Percentiles rank a stretch among this genome's conserved stretches.
Conservation (phyloP, 2,113 vertebrate genomes). For the Spea multiplicata region DNA sequence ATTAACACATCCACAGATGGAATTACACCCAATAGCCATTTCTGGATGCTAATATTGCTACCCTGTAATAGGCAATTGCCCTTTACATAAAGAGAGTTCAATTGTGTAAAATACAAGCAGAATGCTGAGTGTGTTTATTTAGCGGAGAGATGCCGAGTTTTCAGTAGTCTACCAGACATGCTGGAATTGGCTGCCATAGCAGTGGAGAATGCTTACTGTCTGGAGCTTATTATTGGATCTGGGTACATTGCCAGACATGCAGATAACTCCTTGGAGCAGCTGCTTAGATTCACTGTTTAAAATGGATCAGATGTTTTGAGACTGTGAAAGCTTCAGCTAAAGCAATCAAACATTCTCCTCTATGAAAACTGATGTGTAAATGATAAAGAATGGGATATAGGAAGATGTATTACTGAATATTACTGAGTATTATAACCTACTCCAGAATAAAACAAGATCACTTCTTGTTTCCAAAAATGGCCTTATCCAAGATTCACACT, state of each 20-base stretch:
- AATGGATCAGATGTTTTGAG: not conserved
- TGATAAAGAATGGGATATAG: no score
- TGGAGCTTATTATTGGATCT: slow-evolving; percentile 40
- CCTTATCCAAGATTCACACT: no score
- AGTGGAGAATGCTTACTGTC: slow-evolving; percentile 26
- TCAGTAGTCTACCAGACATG: slow-evolving; percentile 41
- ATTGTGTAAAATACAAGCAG: no score
- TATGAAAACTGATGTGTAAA: not conserved
- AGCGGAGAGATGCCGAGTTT: slow-evolving; percentile 19
- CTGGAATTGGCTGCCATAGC: slow-evolving; percentile 32
- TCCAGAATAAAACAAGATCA: no score
- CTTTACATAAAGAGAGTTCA: no score
- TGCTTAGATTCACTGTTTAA: slow-evolving; percentile 15
- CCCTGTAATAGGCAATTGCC: no score
- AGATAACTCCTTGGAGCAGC: slow-evolving; percentile 36
- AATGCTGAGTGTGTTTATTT: slow-evolving; percentile 3
- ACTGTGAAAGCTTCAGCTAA: not conserved
- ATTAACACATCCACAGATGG: not conserved
- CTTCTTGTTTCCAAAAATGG: no score
- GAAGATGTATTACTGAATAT: no score
- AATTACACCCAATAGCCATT: not conserved
- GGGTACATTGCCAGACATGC: slow-evolving; percentile 30
- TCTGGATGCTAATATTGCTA: no score
- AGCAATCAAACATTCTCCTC: not conserved
- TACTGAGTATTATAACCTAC: no score